These are phyloP conservation scores for Chinchilla lanigera DNA, from an alignment of 2,113 vertebrate species.

Conservation along the genomic window DNA sequence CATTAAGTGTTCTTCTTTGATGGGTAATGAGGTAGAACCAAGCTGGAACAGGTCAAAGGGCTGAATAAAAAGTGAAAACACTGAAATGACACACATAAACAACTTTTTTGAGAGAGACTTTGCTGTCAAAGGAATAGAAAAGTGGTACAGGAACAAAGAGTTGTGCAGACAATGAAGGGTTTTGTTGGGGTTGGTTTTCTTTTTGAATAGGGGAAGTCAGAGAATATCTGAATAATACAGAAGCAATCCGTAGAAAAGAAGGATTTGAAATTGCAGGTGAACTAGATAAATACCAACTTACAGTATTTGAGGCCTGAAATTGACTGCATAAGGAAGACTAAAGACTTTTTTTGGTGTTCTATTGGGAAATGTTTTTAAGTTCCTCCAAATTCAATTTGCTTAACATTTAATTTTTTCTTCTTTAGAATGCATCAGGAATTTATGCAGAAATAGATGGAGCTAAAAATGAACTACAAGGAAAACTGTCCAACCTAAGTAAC, in stretches of 20 bases:
- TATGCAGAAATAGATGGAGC: slow-evolving; percentile 96
- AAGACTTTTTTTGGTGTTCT: not conserved
- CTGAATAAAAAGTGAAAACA: not conserved
- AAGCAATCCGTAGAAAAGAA: not conserved
- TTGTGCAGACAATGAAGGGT: not conserved
- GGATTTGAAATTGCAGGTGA: not conserved
- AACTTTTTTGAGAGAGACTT: not conserved
- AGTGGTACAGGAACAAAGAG: not conserved
- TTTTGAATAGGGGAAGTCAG: not conserved
- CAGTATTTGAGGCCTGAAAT: slow-evolving; percentile 9
- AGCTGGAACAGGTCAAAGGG: not conserved
- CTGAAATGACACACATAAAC: not conserved
- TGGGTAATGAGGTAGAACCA: not conserved
- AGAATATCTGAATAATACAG: not conserved
- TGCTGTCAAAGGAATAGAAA: not conserved
- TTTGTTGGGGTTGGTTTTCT: not conserved
- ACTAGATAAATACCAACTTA: not conserved
- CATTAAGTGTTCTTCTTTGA: not conserved
- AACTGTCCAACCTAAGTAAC: slow-evolving; percentile 89
- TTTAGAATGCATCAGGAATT: slow-evolving; percentile 92
- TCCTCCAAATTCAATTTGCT: slow-evolving; percentile 20
- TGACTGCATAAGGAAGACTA: not conserved
- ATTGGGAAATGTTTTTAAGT: not conserved
- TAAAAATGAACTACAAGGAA: slow-evolving; percentile 88
- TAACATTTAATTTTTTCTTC: slow-evolving; percentile 49